Evolutionary conservation across 2,113 vertebrate species (phyloP).

Genomic region (Callorhinus ursinus): DNA sequence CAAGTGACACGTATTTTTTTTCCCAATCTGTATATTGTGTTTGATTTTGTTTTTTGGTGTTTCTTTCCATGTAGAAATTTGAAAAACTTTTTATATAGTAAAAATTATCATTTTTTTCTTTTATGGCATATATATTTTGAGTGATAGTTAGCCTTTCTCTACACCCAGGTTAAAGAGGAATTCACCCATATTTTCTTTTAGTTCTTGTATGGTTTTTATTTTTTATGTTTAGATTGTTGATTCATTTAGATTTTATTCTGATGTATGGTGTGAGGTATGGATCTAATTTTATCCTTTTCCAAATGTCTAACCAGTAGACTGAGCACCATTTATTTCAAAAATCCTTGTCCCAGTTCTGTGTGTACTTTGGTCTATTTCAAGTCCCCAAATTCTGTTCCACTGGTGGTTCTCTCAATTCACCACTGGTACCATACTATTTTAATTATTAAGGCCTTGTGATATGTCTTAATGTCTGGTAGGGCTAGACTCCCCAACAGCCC

Average conservation of each 20-base stretch:
- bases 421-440: neutral
- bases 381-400: neutral
- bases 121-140: neutral
- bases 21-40: neutral
- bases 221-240: neutral
- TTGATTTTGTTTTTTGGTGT: slow-evolving; percentile 18
- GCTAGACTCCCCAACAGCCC: neutral
- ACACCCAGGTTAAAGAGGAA: neutral
- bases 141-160: neutral
- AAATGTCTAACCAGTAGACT: neutral
- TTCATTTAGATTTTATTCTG: neutral
- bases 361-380: neutral
- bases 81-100: neutral
- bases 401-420: neutral
- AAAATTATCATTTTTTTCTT: neutral
- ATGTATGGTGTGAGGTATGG: neutral
- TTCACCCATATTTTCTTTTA: neutral
- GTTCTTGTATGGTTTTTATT: neutral
- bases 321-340: neutral
- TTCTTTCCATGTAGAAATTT: slow-evolving; percentile 23
- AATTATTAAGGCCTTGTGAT: neutral
- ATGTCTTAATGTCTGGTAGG: neutral
- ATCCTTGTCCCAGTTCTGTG: neutral
- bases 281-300: neutral
- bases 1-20: slow-evolving; percentile 15